Conservation (phyloP, 2,113 vertebrate genomes). For the Scalopus aquaticus region DNA sequence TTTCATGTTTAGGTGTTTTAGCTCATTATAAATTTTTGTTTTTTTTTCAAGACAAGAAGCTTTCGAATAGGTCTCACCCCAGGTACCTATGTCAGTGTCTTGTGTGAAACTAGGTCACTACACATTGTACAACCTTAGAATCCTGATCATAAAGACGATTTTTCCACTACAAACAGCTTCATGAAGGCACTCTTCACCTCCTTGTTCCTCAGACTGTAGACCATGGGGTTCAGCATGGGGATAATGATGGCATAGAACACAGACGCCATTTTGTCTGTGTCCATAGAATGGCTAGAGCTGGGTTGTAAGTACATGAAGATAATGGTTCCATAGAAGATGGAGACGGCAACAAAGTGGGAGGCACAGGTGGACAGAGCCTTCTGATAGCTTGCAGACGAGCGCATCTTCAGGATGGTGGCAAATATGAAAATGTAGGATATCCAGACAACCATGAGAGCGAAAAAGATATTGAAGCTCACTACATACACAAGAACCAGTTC, state of each 20-base stretch:
- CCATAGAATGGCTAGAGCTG: slow-evolving; percentile 57
- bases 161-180: not conserved
- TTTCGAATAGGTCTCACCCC: not conserved
- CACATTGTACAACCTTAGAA: not conserved
- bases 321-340: slow-evolving; percentile 46
- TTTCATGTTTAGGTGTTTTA: not conserved
- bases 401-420: slow-evolving; percentile 33
- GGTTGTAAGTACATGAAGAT: slow-evolving; percentile 65
- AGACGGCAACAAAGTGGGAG: slow-evolving; percentile 14
- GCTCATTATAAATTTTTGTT: not conserved
- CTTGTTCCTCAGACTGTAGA: slow-evolving; percentile 67
- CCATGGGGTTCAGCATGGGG: slow-evolving; percentile 63
- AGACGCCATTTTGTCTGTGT: not conserved
- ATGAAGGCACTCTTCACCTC: slow-evolving; percentile 31
- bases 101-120: not conserved
- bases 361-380: slow-evolving; percentile 52
- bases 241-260: slow-evolving; percentile 59
- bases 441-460: slow-evolving; percentile 23
- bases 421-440: slow-evolving; percentile 41
- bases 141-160: not conserved
- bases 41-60: not conserved
- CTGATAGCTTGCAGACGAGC: not conserved
- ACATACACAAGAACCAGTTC: slow-evolving; percentile 43
- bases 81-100: not conserved
- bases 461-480: not conserved